Conservation (phyloP, 2,797 vertebrate genomes). For the Tadarida brasiliensis region DNA sequence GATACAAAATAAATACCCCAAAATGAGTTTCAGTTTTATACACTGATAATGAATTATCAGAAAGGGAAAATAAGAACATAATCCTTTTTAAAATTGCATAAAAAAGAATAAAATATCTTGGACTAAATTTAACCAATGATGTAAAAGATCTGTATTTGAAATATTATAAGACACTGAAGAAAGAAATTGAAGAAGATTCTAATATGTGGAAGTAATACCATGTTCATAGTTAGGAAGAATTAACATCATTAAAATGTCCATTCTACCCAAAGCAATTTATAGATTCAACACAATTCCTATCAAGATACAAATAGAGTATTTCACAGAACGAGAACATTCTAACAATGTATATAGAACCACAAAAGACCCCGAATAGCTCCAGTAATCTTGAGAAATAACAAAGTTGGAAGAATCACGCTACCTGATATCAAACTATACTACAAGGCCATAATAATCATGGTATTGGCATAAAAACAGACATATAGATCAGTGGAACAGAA, state of each 20-base stretch:
- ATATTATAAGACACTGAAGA: neutral
- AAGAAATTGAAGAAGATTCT: neutral
- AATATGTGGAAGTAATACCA: neutral
- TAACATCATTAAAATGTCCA: too few species aligned
- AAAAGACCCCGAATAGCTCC: neutral
- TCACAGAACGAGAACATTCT: neutral
- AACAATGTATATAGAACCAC: neutral
- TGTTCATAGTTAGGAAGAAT: neutral
- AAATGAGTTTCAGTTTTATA: neutral
- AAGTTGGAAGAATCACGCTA: neutral
- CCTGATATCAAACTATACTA: neutral
- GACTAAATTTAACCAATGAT: neutral
- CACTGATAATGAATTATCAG: neutral
- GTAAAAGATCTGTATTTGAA: neutral
- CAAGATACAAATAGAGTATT: neutral
- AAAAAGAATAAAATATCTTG: neutral
- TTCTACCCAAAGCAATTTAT: neutral
- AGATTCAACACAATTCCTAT: neutral
- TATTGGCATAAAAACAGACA: neutral
- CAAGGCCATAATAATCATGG: neutral
- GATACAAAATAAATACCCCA: neutral
- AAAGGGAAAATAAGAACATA: neutral
- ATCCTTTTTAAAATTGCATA: neutral
- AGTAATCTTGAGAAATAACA: neutral
- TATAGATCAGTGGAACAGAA: neutral